Conservation (phyloP, 2,113 vertebrate species). For the Anolis sagrei region DNA sequence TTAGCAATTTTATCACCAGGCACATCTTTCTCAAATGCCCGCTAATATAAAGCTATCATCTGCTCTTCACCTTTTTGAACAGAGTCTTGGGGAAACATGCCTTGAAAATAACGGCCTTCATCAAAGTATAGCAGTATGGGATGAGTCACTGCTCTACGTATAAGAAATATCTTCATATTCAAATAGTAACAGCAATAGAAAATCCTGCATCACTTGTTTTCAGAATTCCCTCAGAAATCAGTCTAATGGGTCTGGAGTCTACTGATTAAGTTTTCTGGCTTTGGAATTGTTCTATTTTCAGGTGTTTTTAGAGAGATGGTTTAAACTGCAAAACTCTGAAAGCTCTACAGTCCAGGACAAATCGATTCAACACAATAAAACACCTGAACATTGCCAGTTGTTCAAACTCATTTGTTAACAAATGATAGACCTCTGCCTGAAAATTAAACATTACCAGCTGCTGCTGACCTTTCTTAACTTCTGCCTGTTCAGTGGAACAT, state of each 20-base stretch:
- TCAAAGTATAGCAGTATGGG: conserved; percentile 38
- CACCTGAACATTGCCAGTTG: neutral
- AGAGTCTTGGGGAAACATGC: conserved; percentile 44
- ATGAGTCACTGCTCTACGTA: conserved; percentile 6
- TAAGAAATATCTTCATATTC: conserved; percentile 11
- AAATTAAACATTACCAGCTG: conserved; percentile 11
- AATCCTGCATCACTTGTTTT: neutral
- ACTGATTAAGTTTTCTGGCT: neutral
- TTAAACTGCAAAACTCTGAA: conserved; percentile 15
- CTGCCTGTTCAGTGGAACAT: neutral
- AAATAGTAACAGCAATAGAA: neutral
- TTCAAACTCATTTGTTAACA: conserved; percentile 39
- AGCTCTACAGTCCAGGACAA: neutral
- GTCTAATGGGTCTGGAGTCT: neutral
- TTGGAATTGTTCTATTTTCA: conserved; percentile 39
- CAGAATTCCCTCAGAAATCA: neutral
- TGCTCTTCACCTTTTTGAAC: conserved; percentile 31
- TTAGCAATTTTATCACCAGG: conserved; percentile 29
- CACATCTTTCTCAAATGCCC: conserved; percentile 15
- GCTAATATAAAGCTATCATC: conserved; percentile 31
- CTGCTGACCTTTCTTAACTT: conserved; percentile 15
- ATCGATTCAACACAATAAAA: conserved; percentile 46
- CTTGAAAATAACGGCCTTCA: conserved; percentile 45
- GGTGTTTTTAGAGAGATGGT: conserved; percentile 43
- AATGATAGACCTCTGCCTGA: conserved; percentile 2